Conservation (phyloP, 1,140 invertebrate species). For the Ylistrum balloti region DNA sequence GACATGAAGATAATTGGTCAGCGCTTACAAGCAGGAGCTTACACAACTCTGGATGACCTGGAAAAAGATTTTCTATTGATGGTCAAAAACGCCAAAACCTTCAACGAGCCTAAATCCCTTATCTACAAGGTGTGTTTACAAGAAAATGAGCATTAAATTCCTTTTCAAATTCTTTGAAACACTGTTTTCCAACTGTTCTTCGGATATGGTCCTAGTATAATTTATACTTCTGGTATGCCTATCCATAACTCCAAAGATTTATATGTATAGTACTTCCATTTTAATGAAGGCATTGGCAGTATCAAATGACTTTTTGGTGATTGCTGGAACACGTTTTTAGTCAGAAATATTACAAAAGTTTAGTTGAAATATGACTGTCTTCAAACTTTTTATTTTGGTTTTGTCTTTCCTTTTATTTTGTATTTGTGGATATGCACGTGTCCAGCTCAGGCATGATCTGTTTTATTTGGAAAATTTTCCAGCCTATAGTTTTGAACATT, state of each 20-base stretch:
- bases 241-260: neutral
- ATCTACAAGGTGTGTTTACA: conserved; percentile 91
- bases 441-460: conserved; percentile 36
- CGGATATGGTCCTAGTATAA: neutral
- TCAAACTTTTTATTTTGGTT: neutral
- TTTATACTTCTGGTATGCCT: neutral
- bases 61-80: conserved; percentile 95
- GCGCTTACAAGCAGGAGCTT: conserved; percentile 90
- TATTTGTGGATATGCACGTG: conserved; percentile 27
- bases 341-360: neutral
- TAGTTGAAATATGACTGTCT: neutral
- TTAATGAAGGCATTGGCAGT: neutral
- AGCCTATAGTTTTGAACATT: conserved; percentile 28
- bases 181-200: neutral
- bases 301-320: neutral
- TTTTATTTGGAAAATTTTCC: conserved; percentile 35
- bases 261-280: too few species aligned
- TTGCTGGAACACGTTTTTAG: neutral
- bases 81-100: conserved; percentile 97
- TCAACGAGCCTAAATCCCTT: conserved; percentile 97
- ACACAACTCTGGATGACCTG: conserved; percentile 90
- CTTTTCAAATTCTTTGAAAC: neutral
- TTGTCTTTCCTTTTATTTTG: conserved; percentile 40
- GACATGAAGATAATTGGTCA: conserved; percentile 81
- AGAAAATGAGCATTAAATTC: conserved; percentile 21